A percentile compares a stretch with the other conserved stretches of the same genome.
Evolutionary conservation across 2,888 invertebrate genomes (phyloP).

Genomic region (Idaea dimidiata): DNA sequence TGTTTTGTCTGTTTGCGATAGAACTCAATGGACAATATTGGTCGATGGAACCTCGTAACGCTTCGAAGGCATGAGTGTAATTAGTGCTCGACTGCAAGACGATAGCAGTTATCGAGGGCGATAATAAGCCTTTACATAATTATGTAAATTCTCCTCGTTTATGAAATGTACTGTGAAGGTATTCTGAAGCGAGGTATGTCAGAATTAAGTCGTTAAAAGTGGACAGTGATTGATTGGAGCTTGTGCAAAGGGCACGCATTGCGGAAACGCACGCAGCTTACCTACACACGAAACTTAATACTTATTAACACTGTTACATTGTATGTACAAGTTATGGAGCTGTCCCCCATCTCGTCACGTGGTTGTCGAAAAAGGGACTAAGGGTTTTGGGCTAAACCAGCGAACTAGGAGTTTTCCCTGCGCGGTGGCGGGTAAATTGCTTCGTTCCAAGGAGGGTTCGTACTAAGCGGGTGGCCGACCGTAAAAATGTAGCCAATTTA

Average conservation of each 20-base stretch:
- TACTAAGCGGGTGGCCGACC: too few species aligned
- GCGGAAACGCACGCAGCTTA: constrained; percentile 61
- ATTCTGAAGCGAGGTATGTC: constrained; percentile 53
- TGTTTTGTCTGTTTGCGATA: constrained; percentile 68
- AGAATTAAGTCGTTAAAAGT: constrained; percentile 74
- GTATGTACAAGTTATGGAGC: background rate
- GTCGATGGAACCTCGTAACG: constrained; percentile 65
- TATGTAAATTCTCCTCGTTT: constrained; percentile 58
- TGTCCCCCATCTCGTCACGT: too few species aligned
- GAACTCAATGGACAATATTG: constrained; percentile 61
- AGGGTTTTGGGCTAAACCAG: constrained; percentile 28
- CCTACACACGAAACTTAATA: constrained; percentile 46
- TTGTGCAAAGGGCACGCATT: constrained; percentile 62
- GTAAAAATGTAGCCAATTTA: too few species aligned
- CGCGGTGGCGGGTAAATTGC: background rate
- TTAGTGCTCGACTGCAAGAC: constrained; percentile 32
- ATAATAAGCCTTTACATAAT: constrained; percentile 55
- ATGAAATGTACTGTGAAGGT: constrained; percentile 53
- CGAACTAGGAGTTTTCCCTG: constrained; percentile 16
- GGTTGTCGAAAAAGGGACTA: too few species aligned
- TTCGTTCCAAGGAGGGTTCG: too few species aligned
- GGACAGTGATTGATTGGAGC: constrained; percentile 71
- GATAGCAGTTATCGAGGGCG: constrained; percentile 46
- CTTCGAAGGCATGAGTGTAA: constrained; percentile 52
- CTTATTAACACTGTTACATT: constrained; percentile 33